Evolutionary conservation across 2,113 vertebrate genomes (phyloP), one percentile per base, ranked within the genome.

Genomic region (Chelonoidis abingdonii): DNA sequence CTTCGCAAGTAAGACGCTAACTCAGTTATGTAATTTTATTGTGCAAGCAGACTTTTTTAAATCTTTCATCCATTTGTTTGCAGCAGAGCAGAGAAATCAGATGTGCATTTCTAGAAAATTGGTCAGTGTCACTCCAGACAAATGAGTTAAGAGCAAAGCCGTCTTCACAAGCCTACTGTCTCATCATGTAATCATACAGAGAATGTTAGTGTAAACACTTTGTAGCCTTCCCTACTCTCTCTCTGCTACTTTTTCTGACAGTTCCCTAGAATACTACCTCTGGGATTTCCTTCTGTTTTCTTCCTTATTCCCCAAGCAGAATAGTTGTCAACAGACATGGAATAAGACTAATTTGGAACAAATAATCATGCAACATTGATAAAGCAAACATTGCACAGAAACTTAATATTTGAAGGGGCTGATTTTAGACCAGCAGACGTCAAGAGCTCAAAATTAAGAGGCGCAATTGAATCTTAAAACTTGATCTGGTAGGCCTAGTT

Each of bases 1-100:
- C 97, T 99, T 65, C 99, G 99, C 97, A 99, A 98, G 99, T 99
- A 98, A 98, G 98, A 84, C 21, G 35, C 89, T 29, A 7, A 86
- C 75, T 80, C 41, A 10, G 41, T 69, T 27, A 56, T 21, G 11
- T 24, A 22, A 35, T 22, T 35, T 72, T 52, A 59, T 10, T n/a
- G 19, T 5, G 44, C 49, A 21, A 52, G 56, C 53, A 57, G 52
- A 13, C 19, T 4, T 22, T 72, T 50, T 24, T 3, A 47, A 62
- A 16, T 2, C 8, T 41, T 65, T 57, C 50, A 84, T 35, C 10
- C 22, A 27, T n/a, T 22, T 50, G 35, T 22, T 89, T 93, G 80
- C 86, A 69, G 16, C 27, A 76, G 65, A 93, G 53, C 57, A 56
- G 49, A 85, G 87, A 89, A 85, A 6, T 82, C 75, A 78, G 79